These are phyloP conservation scores for Peromyscus leucopus DNA, from an alignment of 2,113 vertebrate species.

Conservation along the genomic window DNA sequence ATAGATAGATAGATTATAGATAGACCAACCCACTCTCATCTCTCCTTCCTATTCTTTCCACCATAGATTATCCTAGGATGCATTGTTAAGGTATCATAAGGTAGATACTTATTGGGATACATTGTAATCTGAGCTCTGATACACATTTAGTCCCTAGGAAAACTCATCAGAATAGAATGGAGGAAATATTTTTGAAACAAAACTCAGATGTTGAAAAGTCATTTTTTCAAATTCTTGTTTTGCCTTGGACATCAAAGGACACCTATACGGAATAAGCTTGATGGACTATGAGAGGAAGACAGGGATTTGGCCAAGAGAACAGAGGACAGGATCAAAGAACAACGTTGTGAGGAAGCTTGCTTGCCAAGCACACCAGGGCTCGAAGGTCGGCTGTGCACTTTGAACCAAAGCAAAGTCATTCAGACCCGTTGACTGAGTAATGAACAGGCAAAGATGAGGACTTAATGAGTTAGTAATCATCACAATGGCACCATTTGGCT, in stretches of 20 bases:
- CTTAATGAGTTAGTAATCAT: background rate
- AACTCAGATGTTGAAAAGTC: constrained; percentile 56
- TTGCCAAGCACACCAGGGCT: background rate
- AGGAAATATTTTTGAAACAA: constrained; percentile 28
- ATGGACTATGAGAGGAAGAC: constrained; percentile 29
- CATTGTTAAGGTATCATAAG: background rate
- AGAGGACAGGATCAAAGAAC: constrained; percentile 56
- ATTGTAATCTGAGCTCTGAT: background rate
- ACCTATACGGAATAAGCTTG: constrained; percentile 14
- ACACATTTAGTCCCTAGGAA: background rate
- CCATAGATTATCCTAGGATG: background rate
- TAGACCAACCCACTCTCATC: too few relatives aligned
- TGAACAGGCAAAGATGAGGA: background rate
- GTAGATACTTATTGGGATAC: background rate
- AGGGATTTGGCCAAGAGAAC: constrained; percentile 50
- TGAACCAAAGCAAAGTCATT: constrained; percentile 6
- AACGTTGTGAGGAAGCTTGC: background rate
- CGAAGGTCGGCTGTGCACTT: background rate
- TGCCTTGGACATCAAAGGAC: constrained; percentile 68
- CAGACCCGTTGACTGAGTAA: background rate
- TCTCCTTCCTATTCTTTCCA: background rate
- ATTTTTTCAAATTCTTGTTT: constrained; percentile 54
- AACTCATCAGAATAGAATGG: background rate
- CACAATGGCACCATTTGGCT: constrained; percentile 2
- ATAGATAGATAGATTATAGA: background rate